Evolutionary conservation across 2,888 invertebrate genomes (phyloP), one percentile per base, ranked within the genome.

Genomic region (Hypsopygia costalis): DNA sequence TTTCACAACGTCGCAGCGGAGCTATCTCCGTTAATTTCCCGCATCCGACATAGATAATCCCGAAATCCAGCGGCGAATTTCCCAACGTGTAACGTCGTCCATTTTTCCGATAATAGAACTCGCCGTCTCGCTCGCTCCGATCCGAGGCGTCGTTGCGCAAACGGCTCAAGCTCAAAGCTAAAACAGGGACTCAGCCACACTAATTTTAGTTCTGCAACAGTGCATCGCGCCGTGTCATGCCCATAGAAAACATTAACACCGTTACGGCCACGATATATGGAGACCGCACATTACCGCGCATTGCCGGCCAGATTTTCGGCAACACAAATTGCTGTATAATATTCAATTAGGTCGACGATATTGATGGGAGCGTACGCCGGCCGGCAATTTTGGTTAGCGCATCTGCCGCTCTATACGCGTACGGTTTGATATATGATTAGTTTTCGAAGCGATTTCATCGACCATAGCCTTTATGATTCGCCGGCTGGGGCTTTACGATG

Each of bases 251-350:
- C 85, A 80, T 81, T 80, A 79, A 72, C 77, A 58, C 70, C 62
- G 71, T 64, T 16, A 46, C 57, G 65, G 60, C 58, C 58, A 69
- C 78, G 74, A 79, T 85, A 83, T 82, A 85, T 73, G 73, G 82
- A 65, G 56, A 81, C 86, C 87, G 81, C 86, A 85, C 70, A 82
- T 69, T 77, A 76, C 62, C 51, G 51, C 54, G 49, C 44, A 52
- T 40, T 58, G 62, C 55, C 71, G 68, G 82, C 85, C 87, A 82
- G 86, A 83, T 86, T 86, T 87, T 86, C 85, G 77, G 78, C 80
- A 75, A 77, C 83, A 78, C 83, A 86, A 85, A 87, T 86, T 81
- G 85, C 71, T 74, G 81, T 81, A 83, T 86, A 82, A 87, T 87
- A 86, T 86, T 87, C 87, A 86, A 86, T 87, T 86, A 87, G 85